Evolutionary conservation across 2,888 invertebrate genomes (phyloP).

Genomic region (Epistrophe eligans): DNA sequence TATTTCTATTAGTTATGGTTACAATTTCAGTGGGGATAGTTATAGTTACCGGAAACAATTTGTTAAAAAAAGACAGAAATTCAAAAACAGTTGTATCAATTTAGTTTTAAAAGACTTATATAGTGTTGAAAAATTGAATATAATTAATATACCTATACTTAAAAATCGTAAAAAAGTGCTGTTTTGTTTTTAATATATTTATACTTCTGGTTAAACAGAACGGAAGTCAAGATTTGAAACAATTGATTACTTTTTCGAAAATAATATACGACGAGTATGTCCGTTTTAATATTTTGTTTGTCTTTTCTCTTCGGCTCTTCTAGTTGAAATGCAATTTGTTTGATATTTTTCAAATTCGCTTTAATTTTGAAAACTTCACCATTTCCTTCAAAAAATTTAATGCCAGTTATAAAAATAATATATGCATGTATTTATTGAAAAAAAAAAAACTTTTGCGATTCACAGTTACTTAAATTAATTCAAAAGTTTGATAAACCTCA

Average conservation of each 20-base stretch:
- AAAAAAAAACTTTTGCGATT: no score
- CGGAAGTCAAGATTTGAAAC: not conserved
- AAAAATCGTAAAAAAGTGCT: not conserved
- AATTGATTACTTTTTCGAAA: not conserved
- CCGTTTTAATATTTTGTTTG: not conserved
- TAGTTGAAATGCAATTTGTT: not conserved
- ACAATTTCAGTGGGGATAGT: constrained; percentile 43
- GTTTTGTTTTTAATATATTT: not conserved
- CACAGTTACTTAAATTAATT: no score
- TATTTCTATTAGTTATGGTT: constrained; percentile 58
- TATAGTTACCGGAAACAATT: constrained; percentile 12
- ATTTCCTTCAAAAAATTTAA: not conserved
- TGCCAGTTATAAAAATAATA: not conserved
- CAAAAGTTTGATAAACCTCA: no score
- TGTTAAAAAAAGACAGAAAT: not conserved
- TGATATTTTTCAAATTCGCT: not conserved
- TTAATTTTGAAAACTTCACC: not conserved
- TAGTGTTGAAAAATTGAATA: not conserved
- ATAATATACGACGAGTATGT: not conserved
- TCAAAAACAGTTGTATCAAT: not conserved
- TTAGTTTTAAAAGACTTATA: not conserved
- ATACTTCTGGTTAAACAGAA: not conserved
- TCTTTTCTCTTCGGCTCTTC: not conserved
- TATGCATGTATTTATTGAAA: no score
- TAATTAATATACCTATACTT: not conserved